These are phyloP conservation scores for Hirtodrosophila histrioides DNA, from an alignment of 2,888 invertebrate species.

Conservation along the genomic window DNA sequence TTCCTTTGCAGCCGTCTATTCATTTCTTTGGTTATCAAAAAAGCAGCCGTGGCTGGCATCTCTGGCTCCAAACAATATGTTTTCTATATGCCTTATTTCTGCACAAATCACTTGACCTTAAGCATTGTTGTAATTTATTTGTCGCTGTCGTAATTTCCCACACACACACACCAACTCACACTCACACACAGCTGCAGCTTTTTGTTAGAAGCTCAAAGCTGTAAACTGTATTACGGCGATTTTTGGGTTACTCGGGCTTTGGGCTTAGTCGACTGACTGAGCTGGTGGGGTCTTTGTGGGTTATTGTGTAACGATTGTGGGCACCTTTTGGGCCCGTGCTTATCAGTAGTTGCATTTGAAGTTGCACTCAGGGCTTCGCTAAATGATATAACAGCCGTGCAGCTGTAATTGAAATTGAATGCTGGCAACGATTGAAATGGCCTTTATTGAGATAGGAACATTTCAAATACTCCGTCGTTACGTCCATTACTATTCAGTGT, in stretches of 20 bases:
- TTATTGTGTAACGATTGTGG: conserved; percentile 63
- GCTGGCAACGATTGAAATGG: conserved; percentile 12
- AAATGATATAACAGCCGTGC: conserved; percentile 41
- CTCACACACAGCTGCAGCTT: conserved; percentile 13
- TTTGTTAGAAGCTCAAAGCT: conserved; percentile 62
- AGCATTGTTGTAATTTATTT: conserved; percentile 80
- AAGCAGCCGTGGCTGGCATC: conserved; percentile 49
- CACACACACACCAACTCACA: conserved; percentile 57
- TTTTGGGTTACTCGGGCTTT: conserved; percentile 53
- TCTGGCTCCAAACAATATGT: conserved; percentile 63
- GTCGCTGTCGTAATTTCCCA: conserved; percentile 75
- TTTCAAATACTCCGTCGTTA: conserved; percentile 3
- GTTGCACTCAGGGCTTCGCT: conserved; percentile 26
- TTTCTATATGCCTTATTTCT: conserved; percentile 79
- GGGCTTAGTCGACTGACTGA: conserved; percentile 45
- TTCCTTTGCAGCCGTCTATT: conserved; percentile 61
- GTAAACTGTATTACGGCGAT: conserved; percentile 72
- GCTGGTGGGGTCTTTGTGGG: conserved; percentile 51
- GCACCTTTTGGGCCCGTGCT: conserved; percentile 54
- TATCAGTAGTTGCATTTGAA: conserved; percentile 48
- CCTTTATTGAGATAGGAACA: conserved; percentile 1
- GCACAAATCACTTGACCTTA: conserved; percentile 78
- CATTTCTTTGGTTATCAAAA: conserved; percentile 74
- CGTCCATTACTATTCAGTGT: neutral
- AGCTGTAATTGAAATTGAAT: conserved; percentile 24